phyloP scores from a whole-genome alignment of 2,888 invertebrate species.

The Agrotis segetum region DNA sequence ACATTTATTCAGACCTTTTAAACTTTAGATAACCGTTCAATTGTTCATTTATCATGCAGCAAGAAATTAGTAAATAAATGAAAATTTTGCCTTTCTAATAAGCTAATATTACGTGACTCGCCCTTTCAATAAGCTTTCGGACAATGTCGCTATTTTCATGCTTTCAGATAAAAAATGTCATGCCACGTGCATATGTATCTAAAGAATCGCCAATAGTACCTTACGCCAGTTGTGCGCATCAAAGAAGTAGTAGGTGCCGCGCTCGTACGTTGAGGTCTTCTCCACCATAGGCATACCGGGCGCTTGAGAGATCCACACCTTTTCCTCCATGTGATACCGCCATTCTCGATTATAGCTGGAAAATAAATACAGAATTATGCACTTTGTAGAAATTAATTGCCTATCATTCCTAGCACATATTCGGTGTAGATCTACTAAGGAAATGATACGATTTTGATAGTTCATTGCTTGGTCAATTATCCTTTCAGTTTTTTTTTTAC shows the following conservation, averaged over 20 bases:
- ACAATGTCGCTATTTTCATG: not conserved
- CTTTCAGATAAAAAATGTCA: not conserved
- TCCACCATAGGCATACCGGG: slow-evolving; percentile 98
- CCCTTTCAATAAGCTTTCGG: not conserved
- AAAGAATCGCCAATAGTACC: slow-evolving; percentile 73
- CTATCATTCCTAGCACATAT: not conserved
- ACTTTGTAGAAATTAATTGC: not conserved
- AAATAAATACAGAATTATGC: slow-evolving; percentile 35
- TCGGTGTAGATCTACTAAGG: not conserved
- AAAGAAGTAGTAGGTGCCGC: slow-evolving; percentile 99
- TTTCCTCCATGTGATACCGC: slow-evolving; percentile 99
- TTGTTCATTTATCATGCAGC: not conserved
- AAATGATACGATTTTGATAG: slow-evolving; percentile 7
- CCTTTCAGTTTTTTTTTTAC: not conserved
- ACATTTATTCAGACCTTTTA: not conserved
- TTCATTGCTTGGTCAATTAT: no score
- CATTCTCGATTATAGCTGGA: slow-evolving; percentile 98
- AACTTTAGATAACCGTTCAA: not conserved
- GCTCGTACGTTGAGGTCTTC: slow-evolving; percentile 98
- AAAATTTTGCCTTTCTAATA: not conserved
- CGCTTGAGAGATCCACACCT: slow-evolving; percentile 99
- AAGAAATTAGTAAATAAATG: not conserved
- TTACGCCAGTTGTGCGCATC: slow-evolving; percentile 99
- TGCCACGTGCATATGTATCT: slow-evolving; percentile 45
- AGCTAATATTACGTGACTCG: not conserved